phyloP scores from a whole-genome alignment of 2,888 invertebrate species.

The Chrysolina haemoptera region DNA sequence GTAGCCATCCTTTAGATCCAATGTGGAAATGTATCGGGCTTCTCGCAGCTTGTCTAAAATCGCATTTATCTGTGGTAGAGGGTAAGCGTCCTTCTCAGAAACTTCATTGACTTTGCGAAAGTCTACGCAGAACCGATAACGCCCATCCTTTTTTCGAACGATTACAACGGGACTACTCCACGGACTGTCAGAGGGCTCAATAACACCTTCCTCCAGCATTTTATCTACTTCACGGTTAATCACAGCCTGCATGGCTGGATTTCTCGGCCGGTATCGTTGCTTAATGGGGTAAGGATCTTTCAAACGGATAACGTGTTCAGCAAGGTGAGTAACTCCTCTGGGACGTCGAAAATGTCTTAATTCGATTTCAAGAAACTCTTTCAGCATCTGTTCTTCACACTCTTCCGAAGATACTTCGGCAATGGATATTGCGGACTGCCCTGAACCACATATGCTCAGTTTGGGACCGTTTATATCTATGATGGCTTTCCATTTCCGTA shows the following conservation, averaged over 20 bases:
- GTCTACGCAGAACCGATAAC: constrained; percentile 45
- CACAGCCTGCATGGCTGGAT: constrained; percentile 47
- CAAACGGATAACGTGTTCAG: not conserved
- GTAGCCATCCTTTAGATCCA: too few relatives aligned
- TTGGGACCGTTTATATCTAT: not conserved
- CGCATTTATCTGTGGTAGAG: constrained; percentile 51
- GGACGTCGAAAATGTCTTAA: not conserved
- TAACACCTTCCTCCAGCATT: constrained; percentile 36
- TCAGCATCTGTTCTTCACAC: not conserved
- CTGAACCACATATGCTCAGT: not conserved
- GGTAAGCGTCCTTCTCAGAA: not conserved
- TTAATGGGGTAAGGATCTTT: constrained; percentile 39
- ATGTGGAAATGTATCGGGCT: constrained; percentile 48
- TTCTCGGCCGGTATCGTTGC: constrained; percentile 51
- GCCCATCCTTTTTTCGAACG: constrained; percentile 42
- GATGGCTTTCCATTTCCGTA: not conserved
- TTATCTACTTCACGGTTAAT: constrained; percentile 34
- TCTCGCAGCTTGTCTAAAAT: constrained; percentile 52
- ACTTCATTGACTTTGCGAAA: constrained; percentile 26
- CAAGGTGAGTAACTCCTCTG: not conserved
- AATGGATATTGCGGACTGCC: too few relatives aligned
- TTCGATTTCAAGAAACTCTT: not conserved
- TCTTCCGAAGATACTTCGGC: too few relatives aligned
- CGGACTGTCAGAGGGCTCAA: constrained; percentile 42
- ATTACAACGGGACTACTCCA: constrained; percentile 43